These are phyloP conservation scores for Conus canariensis DNA, from an alignment of 2,888 invertebrate species.

Conservation along the genomic window DNA sequence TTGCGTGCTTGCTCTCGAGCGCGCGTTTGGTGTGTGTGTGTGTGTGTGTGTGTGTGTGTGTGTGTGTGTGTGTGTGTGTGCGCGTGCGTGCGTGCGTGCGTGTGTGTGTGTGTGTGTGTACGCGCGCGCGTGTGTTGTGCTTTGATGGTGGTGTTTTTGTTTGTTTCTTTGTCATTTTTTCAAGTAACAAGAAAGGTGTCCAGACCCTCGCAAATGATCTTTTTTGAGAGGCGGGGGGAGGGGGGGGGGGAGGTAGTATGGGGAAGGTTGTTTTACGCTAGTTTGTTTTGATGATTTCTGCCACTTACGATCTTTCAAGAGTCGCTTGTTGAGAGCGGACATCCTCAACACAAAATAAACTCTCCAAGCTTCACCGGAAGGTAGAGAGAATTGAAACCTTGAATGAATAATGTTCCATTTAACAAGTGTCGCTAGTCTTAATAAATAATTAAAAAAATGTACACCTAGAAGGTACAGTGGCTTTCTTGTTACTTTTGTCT, in stretches of 20 bases:
- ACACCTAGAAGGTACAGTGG: neutral
- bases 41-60: neutral
- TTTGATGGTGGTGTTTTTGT: neutral
- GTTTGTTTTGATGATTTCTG: too few species aligned
- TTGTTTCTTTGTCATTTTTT: neutral
- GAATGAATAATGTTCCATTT: too few species aligned
- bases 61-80: constrained; percentile 9
- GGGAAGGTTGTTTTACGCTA: neutral
- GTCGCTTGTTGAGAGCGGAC: too few species aligned
- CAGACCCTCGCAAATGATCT: too few species aligned
- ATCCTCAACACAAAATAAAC: too few species aligned
- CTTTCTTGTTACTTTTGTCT: neutral
- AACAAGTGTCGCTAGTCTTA: too few species aligned
- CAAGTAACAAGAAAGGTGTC: too few species aligned
- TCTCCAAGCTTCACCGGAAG: too few species aligned
- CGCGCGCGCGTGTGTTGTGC: neutral
- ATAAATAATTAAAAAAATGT: too few species aligned
- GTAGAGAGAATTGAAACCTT: too few species aligned
- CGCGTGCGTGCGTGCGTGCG: neutral
- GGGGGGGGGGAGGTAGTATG: neutral
- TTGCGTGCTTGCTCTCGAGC: neutral
- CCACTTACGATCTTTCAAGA: too few species aligned
- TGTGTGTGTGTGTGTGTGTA: neutral
- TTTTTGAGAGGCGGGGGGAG: neutral
- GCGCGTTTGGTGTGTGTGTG: neutral